These are phyloP conservation scores for Tethya wilhelma DNA, from an alignment of 37 sponge, comb jelly and placozoan species.

Conservation along the genomic window DNA sequence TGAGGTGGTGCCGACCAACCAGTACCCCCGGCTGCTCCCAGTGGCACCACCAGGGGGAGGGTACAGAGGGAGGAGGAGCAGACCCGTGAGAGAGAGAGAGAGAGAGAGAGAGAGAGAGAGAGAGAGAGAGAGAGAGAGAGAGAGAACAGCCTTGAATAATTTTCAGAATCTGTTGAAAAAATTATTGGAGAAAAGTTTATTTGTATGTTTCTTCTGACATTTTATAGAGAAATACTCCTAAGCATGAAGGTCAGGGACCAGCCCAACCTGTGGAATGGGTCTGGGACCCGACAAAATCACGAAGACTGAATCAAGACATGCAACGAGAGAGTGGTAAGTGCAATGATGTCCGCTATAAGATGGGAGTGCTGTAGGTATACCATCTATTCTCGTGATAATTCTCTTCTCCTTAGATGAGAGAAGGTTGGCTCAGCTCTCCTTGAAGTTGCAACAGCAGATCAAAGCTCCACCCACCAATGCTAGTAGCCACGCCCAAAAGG, in stretches of 20 bases:
- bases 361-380: no score
- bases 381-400: no score
- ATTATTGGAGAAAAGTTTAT: not conserved
- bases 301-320: conserved; percentile 79
- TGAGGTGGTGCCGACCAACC: not conserved
- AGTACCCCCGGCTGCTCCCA: not conserved
- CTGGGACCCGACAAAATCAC: conserved; percentile 69
- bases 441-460: no score
- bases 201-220: not conserved
- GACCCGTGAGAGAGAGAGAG: not conserved
- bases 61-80: no score
- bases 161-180: no score
- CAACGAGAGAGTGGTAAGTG: conserved; percentile 76
- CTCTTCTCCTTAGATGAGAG: not conserved
- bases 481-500: no score
- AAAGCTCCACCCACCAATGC: no score
- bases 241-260: not conserved
- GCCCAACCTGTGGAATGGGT: conserved; percentile 50
- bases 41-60: not conserved
- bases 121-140: not conserved
- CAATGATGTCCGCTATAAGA: no score
- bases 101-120: not conserved
- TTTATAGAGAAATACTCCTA: not conserved
- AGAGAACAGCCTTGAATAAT: no score
- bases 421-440: not conserved